phyloP scores from a whole-genome alignment of 2,888 invertebrate species.

The Andrena hattorfiana region DNA sequence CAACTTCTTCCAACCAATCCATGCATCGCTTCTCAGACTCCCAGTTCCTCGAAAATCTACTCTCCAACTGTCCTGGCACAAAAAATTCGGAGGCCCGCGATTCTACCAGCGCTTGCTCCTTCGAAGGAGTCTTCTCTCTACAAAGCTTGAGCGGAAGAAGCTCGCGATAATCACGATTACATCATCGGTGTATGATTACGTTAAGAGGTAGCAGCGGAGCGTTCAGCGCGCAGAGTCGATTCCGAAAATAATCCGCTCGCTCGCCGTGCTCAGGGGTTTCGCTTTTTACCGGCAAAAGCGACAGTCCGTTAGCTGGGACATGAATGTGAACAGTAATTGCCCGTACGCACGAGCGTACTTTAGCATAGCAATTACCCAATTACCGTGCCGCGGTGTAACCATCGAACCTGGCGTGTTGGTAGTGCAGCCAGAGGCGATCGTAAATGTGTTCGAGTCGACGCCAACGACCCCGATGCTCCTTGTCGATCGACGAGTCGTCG shows the following conservation, averaged over 20 bases:
- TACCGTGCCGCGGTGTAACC: conserved; percentile 40
- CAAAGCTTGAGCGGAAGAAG: neutral
- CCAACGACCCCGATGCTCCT: conserved; percentile 8
- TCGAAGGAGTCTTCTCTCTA: neutral
- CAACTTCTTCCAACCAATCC: no score
- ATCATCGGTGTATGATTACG: neutral
- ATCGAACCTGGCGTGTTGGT: conserved; percentile 32
- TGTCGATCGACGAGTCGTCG: conserved; percentile 26
- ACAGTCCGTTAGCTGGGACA: conserved; percentile 36
- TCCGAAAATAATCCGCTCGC: conserved; percentile 14
- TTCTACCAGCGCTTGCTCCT: neutral
- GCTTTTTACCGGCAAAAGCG: conserved; percentile 43
- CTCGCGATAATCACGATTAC: neutral
- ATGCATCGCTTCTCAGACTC: neutral
- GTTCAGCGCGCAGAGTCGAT: neutral
- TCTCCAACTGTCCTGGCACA: neutral
- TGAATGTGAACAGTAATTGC: conserved; percentile 33
- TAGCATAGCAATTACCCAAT: conserved; percentile 56
- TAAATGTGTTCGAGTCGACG: conserved; percentile 17
- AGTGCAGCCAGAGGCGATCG: conserved; percentile 15
- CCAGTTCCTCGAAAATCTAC: neutral
- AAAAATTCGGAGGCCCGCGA: neutral
- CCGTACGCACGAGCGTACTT: conserved; percentile 32
- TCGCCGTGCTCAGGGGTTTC: conserved; percentile 7
- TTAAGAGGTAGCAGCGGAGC: neutral